phyloP scores from a whole-genome alignment of 2,113 vertebrate genomes.

The Megalops atlanticus region DNA sequence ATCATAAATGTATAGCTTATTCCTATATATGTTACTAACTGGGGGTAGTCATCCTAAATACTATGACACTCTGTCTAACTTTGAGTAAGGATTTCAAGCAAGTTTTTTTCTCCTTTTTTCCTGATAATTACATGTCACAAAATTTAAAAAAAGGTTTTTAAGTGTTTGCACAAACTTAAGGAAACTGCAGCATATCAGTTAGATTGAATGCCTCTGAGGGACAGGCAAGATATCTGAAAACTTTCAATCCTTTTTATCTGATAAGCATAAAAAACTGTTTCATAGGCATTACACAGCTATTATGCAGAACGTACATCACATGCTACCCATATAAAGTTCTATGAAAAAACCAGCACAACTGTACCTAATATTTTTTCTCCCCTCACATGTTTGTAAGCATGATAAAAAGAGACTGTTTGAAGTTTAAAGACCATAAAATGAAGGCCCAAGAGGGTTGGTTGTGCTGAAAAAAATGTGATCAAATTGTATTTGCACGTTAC shows the following conservation, averaged over 20 bases:
- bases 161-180: background rate
- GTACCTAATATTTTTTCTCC: background rate
- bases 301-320: background rate
- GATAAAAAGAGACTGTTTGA: background rate
- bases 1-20: no score
- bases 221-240: background rate
- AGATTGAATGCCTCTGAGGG: background rate
- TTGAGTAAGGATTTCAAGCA: no score
- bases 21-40: no score
- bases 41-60: no score
- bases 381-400: background rate
- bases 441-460: background rate
- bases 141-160: no score
- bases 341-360: background rate
- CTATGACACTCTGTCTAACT: no score
- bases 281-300: background rate
- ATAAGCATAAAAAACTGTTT: background rate
- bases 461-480: no score
- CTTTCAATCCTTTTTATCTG: background rate
- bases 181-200: background rate
- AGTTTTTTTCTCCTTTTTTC: no score
- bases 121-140: no score
- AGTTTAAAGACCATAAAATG: background rate
- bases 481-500: no score
- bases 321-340: background rate